phyloP scores from a whole-genome alignment of 2,113 vertebrate genomes.

The Halichoeres trimaculatus region DNA sequence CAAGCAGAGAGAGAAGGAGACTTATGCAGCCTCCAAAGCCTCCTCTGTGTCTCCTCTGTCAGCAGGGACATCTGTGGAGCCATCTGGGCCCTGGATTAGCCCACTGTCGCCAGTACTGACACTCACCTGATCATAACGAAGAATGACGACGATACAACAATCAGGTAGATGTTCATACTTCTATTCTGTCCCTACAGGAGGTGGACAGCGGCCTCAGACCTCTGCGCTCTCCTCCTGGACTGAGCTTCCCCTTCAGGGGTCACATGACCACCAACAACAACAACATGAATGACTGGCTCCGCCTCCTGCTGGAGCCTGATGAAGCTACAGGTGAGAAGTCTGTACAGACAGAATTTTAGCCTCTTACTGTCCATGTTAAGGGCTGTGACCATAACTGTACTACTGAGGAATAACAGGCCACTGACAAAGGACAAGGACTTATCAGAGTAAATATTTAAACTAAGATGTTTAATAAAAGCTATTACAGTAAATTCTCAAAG shows the following conservation, averaged over 20 bases:
- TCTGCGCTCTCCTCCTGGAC: conserved; percentile 64
- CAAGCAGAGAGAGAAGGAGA: conserved; percentile 58
- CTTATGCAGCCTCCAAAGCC: conserved; percentile 46
- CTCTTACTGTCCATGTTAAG: too few relatives aligned
- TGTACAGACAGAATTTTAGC: too few relatives aligned
- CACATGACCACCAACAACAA: conserved; percentile 68
- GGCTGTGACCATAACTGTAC: too few relatives aligned
- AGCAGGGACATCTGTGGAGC: conserved; percentile 1
- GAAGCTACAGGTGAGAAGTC: conserved; percentile 49
- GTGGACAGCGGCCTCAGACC: conserved; percentile 2
- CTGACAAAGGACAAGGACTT: too few relatives aligned
- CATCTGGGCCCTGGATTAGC: conserved; percentile 46
- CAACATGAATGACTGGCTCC: conserved; percentile 77
- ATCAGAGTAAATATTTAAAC: too few relatives aligned
- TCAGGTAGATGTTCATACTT: neutral
- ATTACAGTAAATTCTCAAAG: too few relatives aligned
- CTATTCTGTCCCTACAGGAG: conserved; percentile 31
- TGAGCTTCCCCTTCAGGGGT: conserved; percentile 69
- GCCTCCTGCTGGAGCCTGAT: conserved; percentile 73
- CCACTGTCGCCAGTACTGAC: conserved; percentile 28
- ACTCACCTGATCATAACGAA: neutral
- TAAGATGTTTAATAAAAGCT: too few relatives aligned
- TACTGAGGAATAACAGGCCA: too few relatives aligned
- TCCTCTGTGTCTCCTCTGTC: conserved; percentile 59
- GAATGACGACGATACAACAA: too few relatives aligned